phyloP scores from a whole-genome alignment of 2,888 invertebrate genomes.

The Prionchulus punctatus region DNA sequence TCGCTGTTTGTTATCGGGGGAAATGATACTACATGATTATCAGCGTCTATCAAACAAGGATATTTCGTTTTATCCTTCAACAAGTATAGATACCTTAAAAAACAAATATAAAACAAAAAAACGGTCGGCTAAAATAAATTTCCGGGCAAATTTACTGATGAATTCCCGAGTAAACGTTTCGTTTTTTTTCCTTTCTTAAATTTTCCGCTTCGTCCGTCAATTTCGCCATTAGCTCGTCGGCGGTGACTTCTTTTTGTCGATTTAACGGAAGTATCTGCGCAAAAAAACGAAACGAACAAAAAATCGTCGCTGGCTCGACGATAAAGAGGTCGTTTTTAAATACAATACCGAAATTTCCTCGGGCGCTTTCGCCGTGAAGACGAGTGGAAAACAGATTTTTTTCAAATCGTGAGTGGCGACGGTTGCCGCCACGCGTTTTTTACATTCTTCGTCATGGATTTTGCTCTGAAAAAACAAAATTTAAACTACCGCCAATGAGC shows the following conservation, averaged over 20 bases:
- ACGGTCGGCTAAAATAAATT: too few species aligned
- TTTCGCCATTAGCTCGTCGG: constrained; percentile 50
- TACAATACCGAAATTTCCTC: constrained; percentile 44
- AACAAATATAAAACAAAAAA: too few species aligned
- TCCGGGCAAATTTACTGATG: constrained; percentile 44
- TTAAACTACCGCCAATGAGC: too few species aligned
- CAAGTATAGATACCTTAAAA: constrained; percentile 50
- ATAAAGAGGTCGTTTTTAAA: background rate
- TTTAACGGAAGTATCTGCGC: constrained; percentile 44
- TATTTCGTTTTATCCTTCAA: constrained; percentile 56
- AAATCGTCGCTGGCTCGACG: too few species aligned
- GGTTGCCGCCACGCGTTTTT: constrained; percentile 57
- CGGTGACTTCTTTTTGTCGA: constrained; percentile 45
- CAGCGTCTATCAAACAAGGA: constrained; percentile 52
- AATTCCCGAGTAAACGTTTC: constrained; percentile 61
- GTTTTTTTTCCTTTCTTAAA: constrained; percentile 62
- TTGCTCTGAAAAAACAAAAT: constrained; percentile 44
- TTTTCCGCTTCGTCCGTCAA: constrained; percentile 59
- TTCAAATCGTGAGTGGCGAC: constrained; percentile 65
- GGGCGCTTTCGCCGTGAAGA: constrained; percentile 53
- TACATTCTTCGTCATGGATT: constrained; percentile 48
- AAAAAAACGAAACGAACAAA: too few species aligned
- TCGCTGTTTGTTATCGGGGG: constrained; percentile 73
- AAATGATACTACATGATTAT: constrained; percentile 56
- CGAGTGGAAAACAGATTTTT: constrained; percentile 45